Evolutionary conservation across 2,797 vertebrate species (phyloP), one percentile per base, ranked within the genome.

Genomic region (Pseudochromis fuscus): DNA sequence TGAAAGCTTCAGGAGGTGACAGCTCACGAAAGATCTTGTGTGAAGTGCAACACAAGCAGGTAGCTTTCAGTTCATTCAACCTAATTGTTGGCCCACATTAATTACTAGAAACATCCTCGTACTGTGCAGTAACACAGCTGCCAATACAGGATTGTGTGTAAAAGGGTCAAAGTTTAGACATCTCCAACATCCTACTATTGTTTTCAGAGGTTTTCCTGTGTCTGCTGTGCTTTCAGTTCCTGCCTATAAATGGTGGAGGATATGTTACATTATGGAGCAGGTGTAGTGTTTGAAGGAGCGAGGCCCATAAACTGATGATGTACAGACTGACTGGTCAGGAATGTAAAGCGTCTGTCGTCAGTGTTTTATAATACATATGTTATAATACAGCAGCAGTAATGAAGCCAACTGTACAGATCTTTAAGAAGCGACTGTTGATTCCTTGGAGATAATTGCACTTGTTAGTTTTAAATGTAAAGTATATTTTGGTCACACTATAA

Each of bases 151-250:
- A 56, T 38, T 87, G 51, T 51, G 65, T 74, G 60, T 72, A 37
- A 46, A 19, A 18, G 42, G 67, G 82, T 84, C 81, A 87, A 79
- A 87, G 87, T 64, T 87, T 84, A 87, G 4, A 77, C 77, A 75
- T 87, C 67, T 86, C 68, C 79, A 61, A 87, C 91, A 86, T 93
- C 89, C 90, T 87, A 19, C 81, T 63, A 90, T 93, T 93, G 89
- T 93, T 87, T 51, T 71, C 55, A 25, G 53, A 72, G 52, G 61
- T 60, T 84, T 87, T 90, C 88, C 88, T 87, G 82, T 84, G 73
- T 72, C 67, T 72, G 53, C 66, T 56, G 52, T 19, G 44, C 57
- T 75, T 70, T 75, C 30, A 67, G 6, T 84, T 88, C 75, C 75
- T 75, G 83, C 75, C 62, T 50, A 52, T 40, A 21, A 71, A 62